Base-by-base conservation (phyloP, 2,888 invertebrate genomes). In the Nasonia oneida region DNA sequence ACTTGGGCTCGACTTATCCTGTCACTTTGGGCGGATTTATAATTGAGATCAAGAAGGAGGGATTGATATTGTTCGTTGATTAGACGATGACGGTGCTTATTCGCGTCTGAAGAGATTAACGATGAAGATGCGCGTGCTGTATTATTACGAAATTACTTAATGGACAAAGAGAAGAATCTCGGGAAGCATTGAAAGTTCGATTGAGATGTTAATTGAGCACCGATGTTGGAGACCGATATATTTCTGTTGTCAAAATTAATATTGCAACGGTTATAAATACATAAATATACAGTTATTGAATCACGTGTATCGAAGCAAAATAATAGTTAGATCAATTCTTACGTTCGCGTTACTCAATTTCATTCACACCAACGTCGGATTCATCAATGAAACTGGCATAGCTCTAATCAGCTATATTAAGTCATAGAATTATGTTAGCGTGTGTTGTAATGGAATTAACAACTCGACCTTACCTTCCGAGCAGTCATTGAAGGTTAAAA, bases 1-100 rank as follows among this genome's bases (percentile, higher is more conserved):
- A 29, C 29, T n/a, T 18, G 61, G 29, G 61, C 67, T 15, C 74
- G 57, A 84, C 74, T 84, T 79, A 84, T 84, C 67, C 15, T 79
- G 79, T 83, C 74, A 74, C 3, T 23, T 18, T 8, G 57, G 33
- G 37, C 23, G n/a, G 33, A 77, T 71, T 57, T 71, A 33, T 71
- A 83, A 73, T 79, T 74, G 70, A 80, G 75, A 71, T 57, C 80
- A 33, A 23, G 18, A 18, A 39, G 23, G 23, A 42, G 73, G 23
- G 71, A 64, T 29, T 3, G 47, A 15, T 29, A 47, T 61, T 50
- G 64, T 87, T 74, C 70, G 23, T 71, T 64, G 81, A 57, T 73
- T 47, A 78, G 50, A 23, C 15, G 50, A 79, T 67, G 67, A 71
- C 23, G 3, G 10, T 15, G 4, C 6, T 73, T 73, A 57, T 73